Percentiles rank a stretch among this genome's conserved stretches.
Conservation (phyloP, 2,797 vertebrate genomes). For the Balearica regulorum region DNA sequence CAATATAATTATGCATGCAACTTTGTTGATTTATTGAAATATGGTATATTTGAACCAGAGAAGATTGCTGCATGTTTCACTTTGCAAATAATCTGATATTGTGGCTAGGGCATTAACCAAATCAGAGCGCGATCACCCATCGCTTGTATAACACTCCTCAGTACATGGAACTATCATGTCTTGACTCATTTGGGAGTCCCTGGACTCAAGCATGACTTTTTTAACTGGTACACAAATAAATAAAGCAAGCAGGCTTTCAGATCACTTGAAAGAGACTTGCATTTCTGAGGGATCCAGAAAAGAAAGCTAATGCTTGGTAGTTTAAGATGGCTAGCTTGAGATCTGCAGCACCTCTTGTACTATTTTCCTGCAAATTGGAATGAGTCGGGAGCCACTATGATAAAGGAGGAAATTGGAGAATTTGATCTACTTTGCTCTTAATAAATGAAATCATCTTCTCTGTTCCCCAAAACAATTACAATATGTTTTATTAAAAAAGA, state of each 20-base stretch:
- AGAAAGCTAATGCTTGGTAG: background rate
- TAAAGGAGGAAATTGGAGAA: background rate
- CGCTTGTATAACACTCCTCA: background rate
- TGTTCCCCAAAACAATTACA: background rate
- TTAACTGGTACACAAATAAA: background rate
- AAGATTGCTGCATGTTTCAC: background rate
- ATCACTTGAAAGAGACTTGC: background rate
- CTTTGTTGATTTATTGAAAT: background rate
- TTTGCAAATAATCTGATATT: background rate
- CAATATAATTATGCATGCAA: background rate
- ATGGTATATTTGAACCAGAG: background rate
- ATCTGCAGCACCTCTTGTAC: background rate
- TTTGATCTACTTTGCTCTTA: background rate
- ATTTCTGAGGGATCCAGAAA: background rate
- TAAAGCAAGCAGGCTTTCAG: background rate
- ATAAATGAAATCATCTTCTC: background rate
- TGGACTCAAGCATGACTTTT: background rate
- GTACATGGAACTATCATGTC: accelerated
- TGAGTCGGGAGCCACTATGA: background rate
- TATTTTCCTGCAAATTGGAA: background rate
- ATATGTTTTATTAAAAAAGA: background rate
- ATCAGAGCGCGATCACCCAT: accelerated
- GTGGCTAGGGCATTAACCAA: background rate
- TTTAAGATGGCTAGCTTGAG: background rate
- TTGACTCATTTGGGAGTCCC: background rate